Evolutionary conservation across 2,113 vertebrate genomes (phyloP).

Genomic region (Suricata suricatta): DNA sequence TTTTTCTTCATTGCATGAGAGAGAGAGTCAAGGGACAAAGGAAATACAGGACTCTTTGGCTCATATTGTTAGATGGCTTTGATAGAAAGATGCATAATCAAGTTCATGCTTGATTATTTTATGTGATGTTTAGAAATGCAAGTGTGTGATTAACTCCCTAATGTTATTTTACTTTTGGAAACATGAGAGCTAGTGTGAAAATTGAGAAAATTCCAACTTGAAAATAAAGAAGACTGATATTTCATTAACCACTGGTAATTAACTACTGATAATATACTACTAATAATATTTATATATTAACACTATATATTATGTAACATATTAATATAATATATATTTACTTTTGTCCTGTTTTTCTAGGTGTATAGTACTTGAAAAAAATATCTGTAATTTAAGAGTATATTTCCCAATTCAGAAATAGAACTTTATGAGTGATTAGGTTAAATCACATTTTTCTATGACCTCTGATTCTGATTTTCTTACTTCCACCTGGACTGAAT

Average conservation of each 20-base stretch:
- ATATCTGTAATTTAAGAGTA: neutral
- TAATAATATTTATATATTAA: neutral
- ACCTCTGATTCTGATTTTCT: neutral
- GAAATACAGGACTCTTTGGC: neutral
- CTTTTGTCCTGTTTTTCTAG: neutral
- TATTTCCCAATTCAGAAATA: neutral
- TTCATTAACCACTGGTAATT: neutral
- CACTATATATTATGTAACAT: too few relatives aligned
- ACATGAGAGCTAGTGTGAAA: neutral
- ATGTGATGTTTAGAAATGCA: neutral
- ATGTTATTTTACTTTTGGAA: slow-evolving; percentile 22
- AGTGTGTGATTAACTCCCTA: neutral
- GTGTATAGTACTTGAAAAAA: neutral
- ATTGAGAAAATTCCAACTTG: neutral
- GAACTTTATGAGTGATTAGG: neutral
- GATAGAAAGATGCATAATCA: neutral
- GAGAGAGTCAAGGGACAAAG: neutral
- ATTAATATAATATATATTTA: neutral
- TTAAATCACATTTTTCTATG: neutral
- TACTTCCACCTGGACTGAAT: neutral
- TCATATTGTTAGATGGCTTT: neutral
- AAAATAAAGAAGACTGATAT: neutral
- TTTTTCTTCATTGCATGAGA: neutral
- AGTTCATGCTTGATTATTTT: neutral
- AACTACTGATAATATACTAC: neutral